A percentile compares a stretch with the other conserved stretches of the same genome.
Evolutionary conservation across 2,797 vertebrate genomes (phyloP).

Genomic region (Danio jaintianensis): DNA sequence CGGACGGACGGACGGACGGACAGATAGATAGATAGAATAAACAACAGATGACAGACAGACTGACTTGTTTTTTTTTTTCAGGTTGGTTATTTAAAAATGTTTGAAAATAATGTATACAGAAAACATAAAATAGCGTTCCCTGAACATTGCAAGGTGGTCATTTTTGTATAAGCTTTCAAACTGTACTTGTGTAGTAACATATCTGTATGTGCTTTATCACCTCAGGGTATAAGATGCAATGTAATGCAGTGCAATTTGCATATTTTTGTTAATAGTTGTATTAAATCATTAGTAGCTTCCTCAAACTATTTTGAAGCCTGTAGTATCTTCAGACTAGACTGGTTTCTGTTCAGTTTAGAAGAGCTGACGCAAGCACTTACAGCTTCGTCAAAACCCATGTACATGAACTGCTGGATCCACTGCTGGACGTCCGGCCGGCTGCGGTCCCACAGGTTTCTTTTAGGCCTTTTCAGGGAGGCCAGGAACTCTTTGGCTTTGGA

Average conservation of each 20-base stretch:
- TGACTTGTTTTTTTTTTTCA: no score
- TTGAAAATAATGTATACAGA: no score
- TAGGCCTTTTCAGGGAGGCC: slow-evolving; percentile 79
- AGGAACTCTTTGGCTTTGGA: slow-evolving; percentile 87
- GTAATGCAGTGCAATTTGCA: no score
- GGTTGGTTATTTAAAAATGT: no score
- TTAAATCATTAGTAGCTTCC: not conserved
- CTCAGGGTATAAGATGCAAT: not conserved
- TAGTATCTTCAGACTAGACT: not conserved
- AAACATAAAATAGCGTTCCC: no score
- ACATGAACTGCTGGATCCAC: slow-evolving; percentile 94
- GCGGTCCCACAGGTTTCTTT: slow-evolving; percentile 90
- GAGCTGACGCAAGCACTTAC: slow-evolving; percentile 70
- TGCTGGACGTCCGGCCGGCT: slow-evolving; percentile 89
- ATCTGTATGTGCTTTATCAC: not conserved
- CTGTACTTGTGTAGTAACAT: not conserved
- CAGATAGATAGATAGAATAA: no score
- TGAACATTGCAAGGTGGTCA: no score
- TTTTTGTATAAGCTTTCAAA: not conserved
- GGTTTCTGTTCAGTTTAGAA: not conserved
- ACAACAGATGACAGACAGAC: no score
- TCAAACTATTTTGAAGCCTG: not conserved
- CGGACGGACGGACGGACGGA: no score
- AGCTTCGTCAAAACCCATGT: slow-evolving; percentile 90
- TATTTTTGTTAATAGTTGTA: no score